These are phyloP conservation scores for Holcopasites calliopsidis DNA, from an alignment of 1,140 invertebrate species.

Conservation along the genomic window DNA sequence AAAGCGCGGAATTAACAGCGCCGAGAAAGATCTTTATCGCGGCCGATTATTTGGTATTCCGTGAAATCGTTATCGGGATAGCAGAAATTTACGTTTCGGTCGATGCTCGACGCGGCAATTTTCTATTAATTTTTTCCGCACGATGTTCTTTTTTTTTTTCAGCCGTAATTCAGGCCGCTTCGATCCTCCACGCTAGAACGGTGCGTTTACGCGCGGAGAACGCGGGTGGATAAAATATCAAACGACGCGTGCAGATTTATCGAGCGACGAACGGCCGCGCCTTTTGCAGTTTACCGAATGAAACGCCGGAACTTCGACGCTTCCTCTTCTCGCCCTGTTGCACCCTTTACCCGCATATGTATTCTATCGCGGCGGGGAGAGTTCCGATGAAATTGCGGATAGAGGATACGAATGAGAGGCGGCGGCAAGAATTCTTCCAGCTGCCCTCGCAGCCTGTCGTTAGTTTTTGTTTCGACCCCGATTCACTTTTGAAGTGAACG, in stretches of 20 bases:
- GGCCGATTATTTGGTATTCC: no score
- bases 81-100: neutral
- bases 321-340: neutral
- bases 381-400: slow-evolving; percentile 33
- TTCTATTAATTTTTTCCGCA: no score
- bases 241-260: slow-evolving; percentile 5
- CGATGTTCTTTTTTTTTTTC: no score
- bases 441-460: neutral
- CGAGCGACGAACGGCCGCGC: neutral
- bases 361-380: neutral
- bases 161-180: neutral
- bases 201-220: neutral
- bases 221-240: slow-evolving; percentile 6
- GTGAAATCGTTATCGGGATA: neutral
- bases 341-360: neutral
- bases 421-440: neutral
- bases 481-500: slow-evolving; percentile 20
- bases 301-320: slow-evolving; percentile 28
- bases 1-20: no score
- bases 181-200: neutral
- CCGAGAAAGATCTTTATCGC: no score
- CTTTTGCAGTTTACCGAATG: slow-evolving; percentile 32
- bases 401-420: slow-evolving; percentile 6
- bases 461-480: neutral
- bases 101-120: neutral